Percentiles rank a stretch among this genome's conserved stretches.
These are phyloP conservation scores for Moxostoma hubbsi DNA, from an alignment of 2,797 vertebrate species.

Conservation along the genomic window DNA sequence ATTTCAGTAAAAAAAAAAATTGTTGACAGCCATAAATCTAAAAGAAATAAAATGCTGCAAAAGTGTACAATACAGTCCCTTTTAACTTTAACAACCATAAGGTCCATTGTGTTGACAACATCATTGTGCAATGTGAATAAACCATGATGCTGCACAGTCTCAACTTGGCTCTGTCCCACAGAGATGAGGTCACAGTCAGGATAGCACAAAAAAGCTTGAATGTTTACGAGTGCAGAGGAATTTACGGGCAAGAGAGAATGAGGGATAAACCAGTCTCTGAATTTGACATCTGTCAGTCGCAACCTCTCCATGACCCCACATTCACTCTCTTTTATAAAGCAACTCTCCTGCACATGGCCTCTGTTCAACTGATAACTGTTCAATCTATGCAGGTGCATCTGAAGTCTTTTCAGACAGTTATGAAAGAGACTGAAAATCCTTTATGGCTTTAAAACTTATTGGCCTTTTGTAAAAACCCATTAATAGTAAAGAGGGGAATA, in stretches of 20 bases:
- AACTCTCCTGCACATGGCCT: not conserved
- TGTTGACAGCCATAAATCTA: no score
- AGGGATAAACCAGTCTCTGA: not conserved
- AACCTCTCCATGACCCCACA: not conserved
- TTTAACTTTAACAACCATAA: not conserved
- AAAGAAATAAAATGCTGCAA: no score
- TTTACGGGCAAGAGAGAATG: slow-evolving; percentile 3
- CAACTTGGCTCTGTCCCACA: not conserved
- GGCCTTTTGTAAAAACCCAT: not conserved
- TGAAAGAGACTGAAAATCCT: not conserved
- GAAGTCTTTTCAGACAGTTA: not conserved
- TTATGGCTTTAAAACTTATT: not conserved
- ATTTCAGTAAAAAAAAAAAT: no score
- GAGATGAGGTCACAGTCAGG: slow-evolving; percentile 2
- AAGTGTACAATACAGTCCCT: no score
- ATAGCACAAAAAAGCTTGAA: not conserved
- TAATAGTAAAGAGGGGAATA: not conserved
- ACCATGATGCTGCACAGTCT: not conserved
- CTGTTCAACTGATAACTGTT: not conserved
- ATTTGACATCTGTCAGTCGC: slow-evolving; percentile 3
- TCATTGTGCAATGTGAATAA: not conserved
- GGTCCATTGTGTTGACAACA: not conserved
- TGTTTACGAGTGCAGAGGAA: not conserved
- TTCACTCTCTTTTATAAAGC: not conserved
- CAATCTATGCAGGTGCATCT: not conserved